Conservation (phyloP, 2,888 invertebrate species). For the Strigamia transsilvanica region DNA sequence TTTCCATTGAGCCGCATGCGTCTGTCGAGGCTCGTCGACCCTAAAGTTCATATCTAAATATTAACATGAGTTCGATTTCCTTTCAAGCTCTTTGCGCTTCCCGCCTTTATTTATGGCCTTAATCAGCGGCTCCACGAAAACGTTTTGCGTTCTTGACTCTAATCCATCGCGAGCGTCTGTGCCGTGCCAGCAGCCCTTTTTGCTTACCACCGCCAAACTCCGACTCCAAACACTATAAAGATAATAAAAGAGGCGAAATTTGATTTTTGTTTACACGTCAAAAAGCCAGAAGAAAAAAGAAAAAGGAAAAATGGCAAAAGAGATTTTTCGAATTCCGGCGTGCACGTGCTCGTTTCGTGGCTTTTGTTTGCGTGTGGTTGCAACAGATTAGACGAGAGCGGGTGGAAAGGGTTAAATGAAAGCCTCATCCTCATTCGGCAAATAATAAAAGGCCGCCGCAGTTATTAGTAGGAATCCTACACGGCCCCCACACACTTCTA, state of each 20-base stretch:
- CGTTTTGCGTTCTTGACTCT: neutral
- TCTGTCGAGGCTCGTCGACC: conserved; percentile 25
- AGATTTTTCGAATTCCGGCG: neutral
- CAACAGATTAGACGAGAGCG: neutral
- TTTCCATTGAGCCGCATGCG: conserved; percentile 15
- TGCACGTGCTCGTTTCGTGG: neutral
- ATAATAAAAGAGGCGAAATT: neutral
- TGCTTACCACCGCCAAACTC: neutral
- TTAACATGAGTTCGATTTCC: conserved; percentile 32
- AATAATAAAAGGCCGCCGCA: conserved; percentile 18
- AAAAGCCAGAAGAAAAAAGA: neutral
- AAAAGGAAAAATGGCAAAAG: neutral
- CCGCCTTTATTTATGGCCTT: conserved; percentile 39
- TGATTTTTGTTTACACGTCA: neutral
- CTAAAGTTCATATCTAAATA: conserved; percentile 40
- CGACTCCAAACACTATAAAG: neutral
- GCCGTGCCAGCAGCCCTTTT: neutral
- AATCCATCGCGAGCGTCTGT: neutral
- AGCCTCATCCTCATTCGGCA: conserved; percentile 14
- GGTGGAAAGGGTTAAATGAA: conserved; percentile 21
- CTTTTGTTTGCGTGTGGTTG: conserved; percentile 1
- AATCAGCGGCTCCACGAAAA: conserved; percentile 22
- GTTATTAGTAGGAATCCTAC: conserved; percentile 29
- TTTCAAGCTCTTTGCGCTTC: conserved; percentile 1
- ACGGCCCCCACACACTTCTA: neutral